Conservation (phyloP, 2,888 invertebrate species). For the Halictus ligatus region DNA sequence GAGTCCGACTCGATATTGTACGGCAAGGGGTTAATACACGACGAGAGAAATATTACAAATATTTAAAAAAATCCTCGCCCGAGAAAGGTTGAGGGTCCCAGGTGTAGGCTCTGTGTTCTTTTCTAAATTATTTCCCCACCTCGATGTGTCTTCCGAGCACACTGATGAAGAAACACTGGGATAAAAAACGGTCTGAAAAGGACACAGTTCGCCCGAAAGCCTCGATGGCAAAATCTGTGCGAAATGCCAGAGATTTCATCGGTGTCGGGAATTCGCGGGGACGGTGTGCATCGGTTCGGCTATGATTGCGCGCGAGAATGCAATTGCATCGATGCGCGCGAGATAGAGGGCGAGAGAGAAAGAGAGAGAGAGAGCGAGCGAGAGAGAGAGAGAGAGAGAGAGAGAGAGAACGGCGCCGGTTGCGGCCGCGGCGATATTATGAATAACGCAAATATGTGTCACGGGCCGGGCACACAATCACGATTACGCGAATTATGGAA, state of each 20-base stretch:
- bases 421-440: slow-evolving; percentile 38
- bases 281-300: slow-evolving; percentile 27
- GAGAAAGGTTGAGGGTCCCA: background rate
- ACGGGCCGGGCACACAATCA: slow-evolving; percentile 45
- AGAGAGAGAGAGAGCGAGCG: background rate
- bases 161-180: background rate
- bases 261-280: slow-evolving; percentile 2
- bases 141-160: background rate
- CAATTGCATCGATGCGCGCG: slow-evolving; percentile 54
- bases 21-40: background rate
- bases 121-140: background rate
- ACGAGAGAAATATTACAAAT: background rate
- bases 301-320: slow-evolving; percentile 51
- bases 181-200: background rate
- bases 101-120: background rate
- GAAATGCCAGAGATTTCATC: slow-evolving; percentile 11
- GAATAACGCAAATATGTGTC: slow-evolving; percentile 64
- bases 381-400: background rate
- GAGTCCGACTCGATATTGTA: too few relatives aligned
- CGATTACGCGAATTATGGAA: slow-evolving; percentile 51
- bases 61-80: background rate
- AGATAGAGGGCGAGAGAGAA: slow-evolving; percentile 21
- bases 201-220: background rate
- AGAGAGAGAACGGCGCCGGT: background rate
- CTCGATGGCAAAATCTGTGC: background rate